Conservation (phyloP, 2,797 vertebrate species). For the Heterohyrax brucei region DNA sequence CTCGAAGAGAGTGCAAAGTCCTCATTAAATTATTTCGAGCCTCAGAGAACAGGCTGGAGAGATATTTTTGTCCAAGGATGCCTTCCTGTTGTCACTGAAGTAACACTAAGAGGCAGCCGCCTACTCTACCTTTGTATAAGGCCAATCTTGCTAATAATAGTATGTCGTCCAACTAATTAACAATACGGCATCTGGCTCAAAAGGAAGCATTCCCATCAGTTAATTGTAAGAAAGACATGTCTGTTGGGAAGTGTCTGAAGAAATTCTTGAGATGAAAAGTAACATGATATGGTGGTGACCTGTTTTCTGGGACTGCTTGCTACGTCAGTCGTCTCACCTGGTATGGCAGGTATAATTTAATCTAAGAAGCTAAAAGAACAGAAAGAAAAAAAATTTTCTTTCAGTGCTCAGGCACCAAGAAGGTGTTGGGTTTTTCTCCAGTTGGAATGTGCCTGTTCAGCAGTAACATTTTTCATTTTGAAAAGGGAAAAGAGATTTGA, state of each 20-base stretch:
- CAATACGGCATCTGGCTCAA: constrained; percentile 49
- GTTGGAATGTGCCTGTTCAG: background rate
- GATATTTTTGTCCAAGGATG: constrained; percentile 70
- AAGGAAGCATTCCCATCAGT: constrained; percentile 42
- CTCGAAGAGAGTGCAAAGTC: constrained; percentile 70
- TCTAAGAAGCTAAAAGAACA: constrained; percentile 23
- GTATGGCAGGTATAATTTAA: constrained; percentile 45
- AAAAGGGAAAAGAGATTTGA: background rate
- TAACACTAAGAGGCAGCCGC: constrained; percentile 39
- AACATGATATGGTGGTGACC: constrained; percentile 24
- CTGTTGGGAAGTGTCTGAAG: background rate
- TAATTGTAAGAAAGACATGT: constrained; percentile 34
- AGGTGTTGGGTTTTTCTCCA: background rate
- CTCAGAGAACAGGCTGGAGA: constrained; percentile 72
- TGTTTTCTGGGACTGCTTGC: constrained; percentile 39
- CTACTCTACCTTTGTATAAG: constrained; percentile 65
- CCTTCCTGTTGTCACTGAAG: constrained; percentile 73
- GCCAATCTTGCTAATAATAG: constrained; percentile 67
- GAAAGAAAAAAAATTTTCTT: constrained; percentile 29
- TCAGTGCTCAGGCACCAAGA: constrained; percentile 5
- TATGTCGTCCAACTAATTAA: constrained; percentile 66
- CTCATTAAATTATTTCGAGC: constrained; percentile 82
- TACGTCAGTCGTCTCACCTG: constrained; percentile 28
- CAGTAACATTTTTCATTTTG: background rate
- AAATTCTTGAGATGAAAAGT: constrained; percentile 34